These are phyloP conservation scores for Tiliacea aurago DNA, from an alignment of 2,888 invertebrate species.

Conservation along the genomic window DNA sequence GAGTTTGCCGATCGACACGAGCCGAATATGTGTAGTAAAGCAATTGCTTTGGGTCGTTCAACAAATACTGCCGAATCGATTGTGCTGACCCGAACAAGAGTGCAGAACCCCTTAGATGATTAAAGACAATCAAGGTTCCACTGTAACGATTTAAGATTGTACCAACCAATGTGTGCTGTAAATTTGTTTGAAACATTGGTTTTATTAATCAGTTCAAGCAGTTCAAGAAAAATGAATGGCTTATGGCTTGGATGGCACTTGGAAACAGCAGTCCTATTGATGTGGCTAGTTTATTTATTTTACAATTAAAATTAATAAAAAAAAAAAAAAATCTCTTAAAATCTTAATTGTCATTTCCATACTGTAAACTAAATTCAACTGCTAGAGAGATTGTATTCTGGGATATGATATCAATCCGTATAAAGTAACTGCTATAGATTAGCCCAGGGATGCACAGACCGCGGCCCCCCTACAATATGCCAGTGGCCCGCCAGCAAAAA, in stretches of 20 bases:
- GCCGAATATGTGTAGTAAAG: not conserved
- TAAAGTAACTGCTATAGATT: not conserved
- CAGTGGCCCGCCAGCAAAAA: too few relatives aligned
- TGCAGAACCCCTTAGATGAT: not conserved
- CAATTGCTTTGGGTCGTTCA: not conserved
- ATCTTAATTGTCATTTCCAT: not conserved
- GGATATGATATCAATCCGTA: not conserved
- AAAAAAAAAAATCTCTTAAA: too few relatives aligned
- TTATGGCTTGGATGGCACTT: constrained; percentile 18
- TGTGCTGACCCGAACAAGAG: not conserved
- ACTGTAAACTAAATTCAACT: constrained; percentile 24
- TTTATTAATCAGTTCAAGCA: constrained; percentile 18
- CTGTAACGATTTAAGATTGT: not conserved
- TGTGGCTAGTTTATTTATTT: too few relatives aligned
- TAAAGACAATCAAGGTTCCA: not conserved
- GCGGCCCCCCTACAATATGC: too few relatives aligned
- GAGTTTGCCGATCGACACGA: not conserved
- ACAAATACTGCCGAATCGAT: not conserved
- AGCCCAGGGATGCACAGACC: too few relatives aligned
- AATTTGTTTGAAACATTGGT: not conserved
- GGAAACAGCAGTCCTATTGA: not conserved
- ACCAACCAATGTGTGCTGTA: not conserved
- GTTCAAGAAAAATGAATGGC: not conserved
- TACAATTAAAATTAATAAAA: too few relatives aligned
- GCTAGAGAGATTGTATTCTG: not conserved